These are phyloP conservation scores for Chlorodrepanis virens DNA, from an alignment of 2,113 vertebrate genomes.

Conservation along the genomic window DNA sequence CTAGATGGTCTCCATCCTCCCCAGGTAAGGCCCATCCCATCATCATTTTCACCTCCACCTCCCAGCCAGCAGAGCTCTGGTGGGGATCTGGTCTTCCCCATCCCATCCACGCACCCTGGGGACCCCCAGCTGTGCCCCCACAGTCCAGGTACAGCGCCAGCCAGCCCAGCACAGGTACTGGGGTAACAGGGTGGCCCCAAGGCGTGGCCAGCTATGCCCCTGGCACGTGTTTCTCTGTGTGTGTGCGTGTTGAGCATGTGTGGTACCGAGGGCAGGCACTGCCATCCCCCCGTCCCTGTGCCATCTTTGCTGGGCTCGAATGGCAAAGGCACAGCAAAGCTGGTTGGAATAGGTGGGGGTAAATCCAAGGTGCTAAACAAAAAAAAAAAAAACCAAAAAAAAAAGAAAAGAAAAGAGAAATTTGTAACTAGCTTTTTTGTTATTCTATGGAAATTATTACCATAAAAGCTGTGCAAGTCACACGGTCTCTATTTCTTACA, in stretches of 20 bases:
- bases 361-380: conserved; percentile 60
- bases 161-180: neutral
- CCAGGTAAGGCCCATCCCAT: neutral
- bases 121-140: neutral
- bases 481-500: conserved; percentile 39
- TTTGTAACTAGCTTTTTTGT: conserved; percentile 59
- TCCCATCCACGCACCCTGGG: neutral
- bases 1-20: neutral
- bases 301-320: neutral
- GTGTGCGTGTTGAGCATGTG: neutral
- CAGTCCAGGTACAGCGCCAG: neutral
- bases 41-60: neutral
- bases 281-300: neutral
- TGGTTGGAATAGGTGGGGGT: neutral
- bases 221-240: neutral
- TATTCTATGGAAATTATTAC: conserved; percentile 58
- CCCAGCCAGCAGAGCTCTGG: neutral
- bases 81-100: neutral
- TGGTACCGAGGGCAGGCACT: neutral
- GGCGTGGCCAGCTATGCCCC: fast-evolving
- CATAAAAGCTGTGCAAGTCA: conserved; percentile 52
- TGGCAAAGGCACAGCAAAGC: neutral
- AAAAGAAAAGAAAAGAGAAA: neutral
- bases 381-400: neutral
- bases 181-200: neutral